Evolutionary conservation across 2,797 vertebrate genomes (phyloP).

Genomic region (Sternarchorhynchus goeldii): DNA sequence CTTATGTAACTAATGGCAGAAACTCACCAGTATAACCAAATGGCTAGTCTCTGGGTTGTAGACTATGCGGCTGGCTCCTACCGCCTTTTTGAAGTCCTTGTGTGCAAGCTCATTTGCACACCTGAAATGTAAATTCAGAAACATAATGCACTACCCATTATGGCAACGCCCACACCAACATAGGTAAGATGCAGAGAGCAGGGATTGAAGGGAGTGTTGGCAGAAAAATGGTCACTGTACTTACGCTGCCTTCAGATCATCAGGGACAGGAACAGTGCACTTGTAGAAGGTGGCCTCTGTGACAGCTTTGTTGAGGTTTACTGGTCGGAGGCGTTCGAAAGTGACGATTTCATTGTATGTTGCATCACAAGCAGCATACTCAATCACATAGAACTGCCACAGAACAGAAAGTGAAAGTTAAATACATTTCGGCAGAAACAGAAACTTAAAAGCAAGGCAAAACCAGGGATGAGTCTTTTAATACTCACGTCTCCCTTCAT

Average conservation of each 20-base stretch:
- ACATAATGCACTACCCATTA: neutral
- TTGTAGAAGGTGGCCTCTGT: constrained; percentile 93
- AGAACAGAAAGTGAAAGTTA: constrained; percentile 24
- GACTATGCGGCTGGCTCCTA: constrained; percentile 89
- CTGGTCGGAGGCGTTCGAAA: constrained; percentile 92
- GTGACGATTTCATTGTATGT: constrained; percentile 99
- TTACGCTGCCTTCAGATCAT: constrained; percentile 93
- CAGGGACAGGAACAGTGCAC: constrained; percentile 92
- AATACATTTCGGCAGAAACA: neutral
- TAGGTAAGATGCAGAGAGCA: neutral
- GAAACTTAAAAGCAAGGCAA: neutral
- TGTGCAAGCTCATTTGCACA: constrained; percentile 93
- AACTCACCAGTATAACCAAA: constrained; percentile 89
- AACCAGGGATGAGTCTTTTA: neutral
- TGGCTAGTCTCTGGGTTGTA: constrained; percentile 89
- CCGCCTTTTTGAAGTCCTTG: constrained; percentile 99
- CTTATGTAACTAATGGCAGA: neutral
- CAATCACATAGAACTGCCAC: constrained; percentile 94
- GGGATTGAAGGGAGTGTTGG: neutral
- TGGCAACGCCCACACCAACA: too few species aligned
- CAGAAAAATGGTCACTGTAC: constrained; percentile 59
- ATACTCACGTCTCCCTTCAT: constrained; percentile 95
- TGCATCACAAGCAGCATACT: constrained; percentile 97
- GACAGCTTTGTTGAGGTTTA: constrained; percentile 93
- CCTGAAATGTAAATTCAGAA: constrained; percentile 64